phyloP scores from a whole-genome alignment of 2,888 invertebrate genomes.

The Baccha elongata region DNA sequence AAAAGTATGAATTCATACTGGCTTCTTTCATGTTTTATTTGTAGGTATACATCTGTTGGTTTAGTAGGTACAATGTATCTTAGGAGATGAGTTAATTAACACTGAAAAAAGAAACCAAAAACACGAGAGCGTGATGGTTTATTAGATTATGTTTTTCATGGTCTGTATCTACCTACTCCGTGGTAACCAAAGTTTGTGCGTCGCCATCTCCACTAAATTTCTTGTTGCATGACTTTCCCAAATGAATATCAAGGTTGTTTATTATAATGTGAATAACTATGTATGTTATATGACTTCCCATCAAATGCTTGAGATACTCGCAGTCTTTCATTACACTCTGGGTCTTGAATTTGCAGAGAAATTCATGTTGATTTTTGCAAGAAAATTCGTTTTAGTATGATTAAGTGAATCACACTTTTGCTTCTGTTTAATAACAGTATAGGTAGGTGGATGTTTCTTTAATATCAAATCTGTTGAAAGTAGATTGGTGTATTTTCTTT shows the following conservation, averaged over 20 bases:
- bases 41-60: no score
- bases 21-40: no score
- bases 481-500: constrained; percentile 21
- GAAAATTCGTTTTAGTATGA: constrained; percentile 13
- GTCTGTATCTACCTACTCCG: no score
- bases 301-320: constrained; percentile 55
- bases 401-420: constrained; percentile 28
- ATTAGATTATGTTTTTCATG: constrained; percentile 69
- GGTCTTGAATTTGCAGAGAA: constrained; percentile 46
- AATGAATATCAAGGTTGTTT: constrained; percentile 72
- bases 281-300: constrained; percentile 70
- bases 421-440: constrained; percentile 7
- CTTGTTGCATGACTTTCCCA: constrained; percentile 71
- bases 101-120: constrained; percentile 50
- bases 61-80: no score
- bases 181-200: constrained; percentile 65
- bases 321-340: constrained; percentile 32
- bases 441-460: constrained; percentile 15
- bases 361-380: constrained; percentile 12
- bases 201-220: constrained; percentile 60
- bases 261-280: constrained; percentile 68
- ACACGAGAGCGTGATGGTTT: constrained; percentile 69
- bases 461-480: constrained; percentile 43
- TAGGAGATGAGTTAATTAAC: constrained; percentile 61
- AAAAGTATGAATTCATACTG: no score